Conservation (phyloP, 1,140 invertebrate genomes). For the Macrocentrus cingulum region DNA sequence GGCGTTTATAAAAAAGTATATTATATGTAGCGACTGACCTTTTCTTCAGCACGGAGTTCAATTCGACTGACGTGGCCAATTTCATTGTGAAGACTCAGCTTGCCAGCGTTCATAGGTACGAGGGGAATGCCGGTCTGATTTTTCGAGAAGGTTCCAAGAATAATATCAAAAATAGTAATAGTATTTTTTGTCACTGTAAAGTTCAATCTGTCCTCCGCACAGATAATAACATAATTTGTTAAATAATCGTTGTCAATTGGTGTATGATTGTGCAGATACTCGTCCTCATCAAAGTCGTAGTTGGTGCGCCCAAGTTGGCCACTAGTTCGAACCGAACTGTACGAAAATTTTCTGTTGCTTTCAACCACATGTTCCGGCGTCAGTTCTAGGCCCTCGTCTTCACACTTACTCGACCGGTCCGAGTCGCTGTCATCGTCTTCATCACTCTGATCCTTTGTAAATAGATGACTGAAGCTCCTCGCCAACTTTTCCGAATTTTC, state of each 20-base stretch:
- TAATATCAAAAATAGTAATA: conserved; percentile 59
- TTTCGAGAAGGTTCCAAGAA: conserved; percentile 61
- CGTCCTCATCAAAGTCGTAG: conserved; percentile 32
- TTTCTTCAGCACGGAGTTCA: conserved; percentile 42
- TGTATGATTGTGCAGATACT: conserved; percentile 55
- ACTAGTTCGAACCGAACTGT: not conserved
- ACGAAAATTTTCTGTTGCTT: conserved; percentile 31
- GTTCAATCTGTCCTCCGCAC: conserved; percentile 69
- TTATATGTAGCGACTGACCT: conserved; percentile 36
- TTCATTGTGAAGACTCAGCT: conserved; percentile 45
- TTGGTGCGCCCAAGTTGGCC: not conserved
- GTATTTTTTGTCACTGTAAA: conserved; percentile 68
- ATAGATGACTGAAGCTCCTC: conserved; percentile 73
- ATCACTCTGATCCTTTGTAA: conserved; percentile 73
- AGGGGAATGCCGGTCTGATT: conserved; percentile 46
- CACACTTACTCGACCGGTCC: conserved; percentile 69
- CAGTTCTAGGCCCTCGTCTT: conserved; percentile 57
- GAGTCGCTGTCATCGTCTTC: conserved; percentile 73
- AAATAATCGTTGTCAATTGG: conserved; percentile 55
- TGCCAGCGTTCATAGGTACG: conserved; percentile 40
- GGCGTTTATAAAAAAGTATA: too few species aligned
- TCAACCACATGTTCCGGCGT: conserved; percentile 40
- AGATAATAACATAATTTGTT: conserved; percentile 70
- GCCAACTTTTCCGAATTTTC: conserved; percentile 69
- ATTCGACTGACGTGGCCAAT: conserved; percentile 49